Base-by-base conservation (phyloP, 1,140 invertebrate species). In the Neocloeon triangulifer region DNA sequence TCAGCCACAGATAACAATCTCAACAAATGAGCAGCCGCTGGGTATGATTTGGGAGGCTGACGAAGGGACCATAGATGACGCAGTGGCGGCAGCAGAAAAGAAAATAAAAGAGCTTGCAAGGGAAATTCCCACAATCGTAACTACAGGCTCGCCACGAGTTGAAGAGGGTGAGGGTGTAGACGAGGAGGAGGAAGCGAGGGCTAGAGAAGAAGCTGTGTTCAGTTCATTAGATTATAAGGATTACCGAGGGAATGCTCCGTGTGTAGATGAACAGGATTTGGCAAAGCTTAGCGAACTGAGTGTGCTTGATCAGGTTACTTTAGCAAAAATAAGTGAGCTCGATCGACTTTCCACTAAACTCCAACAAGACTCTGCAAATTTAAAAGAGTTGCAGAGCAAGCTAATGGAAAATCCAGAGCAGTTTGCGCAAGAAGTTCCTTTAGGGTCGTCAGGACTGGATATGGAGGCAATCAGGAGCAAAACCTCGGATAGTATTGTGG, bases 1-100 rank as follows among this genome's bases (percentile, higher is more conserved):
- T 18, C 30, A 13, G 66, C 63, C 42, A 61, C 67, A 41, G 63
- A n/a, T n/a, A n/a, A n/a, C n/a, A n/a, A n/a, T n/a, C n/a, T n/a
- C n/a, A n/a, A n/a, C n/a, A n/a, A 70, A 45, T 56, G 54, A 13
- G 4, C 27, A n/a, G 27, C 27, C 19, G 19, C 50, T 80, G 35
- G 73, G 69, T 34, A 78, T 81, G 69, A 81, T 79, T 40, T 80
- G 77, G 69, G 76, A 82, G 46, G 61, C 61, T 39, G 60, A 47
- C 7, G 58, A 58, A 38, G 59, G 62, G 14, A 43, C 50, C 4
- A 53, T 55, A 19, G 59, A 63, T 30, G n/a, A n/a, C n/a, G n/a
- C n/a, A n/a, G n/a, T n/a, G n/a, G n/a, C 33, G 7, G 21, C 9
- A 22, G 37, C 13, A 9, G 19, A 35, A 22, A 38, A 39, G 38